phyloP scores from a whole-genome alignment of 2,113 vertebrate species.

The Cochlearius cochlearius region DNA sequence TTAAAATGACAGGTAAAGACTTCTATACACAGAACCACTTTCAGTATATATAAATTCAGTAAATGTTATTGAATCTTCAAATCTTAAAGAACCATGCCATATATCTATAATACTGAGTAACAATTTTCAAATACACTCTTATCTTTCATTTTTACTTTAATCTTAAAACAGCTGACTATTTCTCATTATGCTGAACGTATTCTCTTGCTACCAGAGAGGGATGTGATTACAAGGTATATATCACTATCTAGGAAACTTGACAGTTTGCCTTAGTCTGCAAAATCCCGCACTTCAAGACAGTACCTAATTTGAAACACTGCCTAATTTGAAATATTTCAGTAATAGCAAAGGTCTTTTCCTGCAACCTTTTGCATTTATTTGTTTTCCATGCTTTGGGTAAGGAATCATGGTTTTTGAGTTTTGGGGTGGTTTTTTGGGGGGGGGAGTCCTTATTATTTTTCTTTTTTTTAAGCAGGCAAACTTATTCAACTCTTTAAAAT shows the following conservation, averaged over 20 bases:
- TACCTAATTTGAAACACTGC: background rate
- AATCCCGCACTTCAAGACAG: background rate
- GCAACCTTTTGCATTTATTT: background rate
- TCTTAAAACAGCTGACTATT: conserved; percentile 17
- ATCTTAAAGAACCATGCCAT: background rate
- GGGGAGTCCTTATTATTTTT: no score
- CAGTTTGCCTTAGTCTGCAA: conserved; percentile 5
- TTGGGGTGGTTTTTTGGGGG: background rate
- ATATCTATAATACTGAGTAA: background rate
- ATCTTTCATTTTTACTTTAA: background rate
- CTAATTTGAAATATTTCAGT: background rate
- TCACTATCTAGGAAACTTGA: background rate
- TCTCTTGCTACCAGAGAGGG: background rate
- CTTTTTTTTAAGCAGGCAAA: background rate
- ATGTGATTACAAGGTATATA: conserved; percentile 3
- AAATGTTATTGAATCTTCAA: background rate
- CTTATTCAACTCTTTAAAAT: background rate
- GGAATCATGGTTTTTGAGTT: background rate
- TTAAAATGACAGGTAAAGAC: background rate
- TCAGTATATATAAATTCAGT: background rate
- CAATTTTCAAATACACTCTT: background rate
- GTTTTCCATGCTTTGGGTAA: background rate
- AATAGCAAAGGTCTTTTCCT: background rate
- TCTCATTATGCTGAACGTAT: background rate
- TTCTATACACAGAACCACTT: background rate